Evolutionary conservation across 2,888 invertebrate species (phyloP).

Genomic region (Opisthograptis luteolata): DNA sequence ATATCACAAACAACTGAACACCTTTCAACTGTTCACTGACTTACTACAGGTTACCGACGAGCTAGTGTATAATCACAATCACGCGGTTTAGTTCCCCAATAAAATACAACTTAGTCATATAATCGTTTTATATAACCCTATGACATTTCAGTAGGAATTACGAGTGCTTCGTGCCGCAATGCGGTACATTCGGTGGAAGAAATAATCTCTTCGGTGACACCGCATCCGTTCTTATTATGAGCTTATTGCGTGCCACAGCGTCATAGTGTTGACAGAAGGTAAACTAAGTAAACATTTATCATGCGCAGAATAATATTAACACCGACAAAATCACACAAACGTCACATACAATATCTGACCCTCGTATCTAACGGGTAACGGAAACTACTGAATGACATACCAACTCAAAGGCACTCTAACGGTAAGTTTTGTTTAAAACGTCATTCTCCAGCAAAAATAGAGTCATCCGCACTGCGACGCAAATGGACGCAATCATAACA

Average conservation of each 20-base stretch:
- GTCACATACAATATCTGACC: too few relatives aligned
- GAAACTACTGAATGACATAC: too few relatives aligned
- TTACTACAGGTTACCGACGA: conserved; percentile 20
- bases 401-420: too few relatives aligned
- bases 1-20: too few relatives aligned
- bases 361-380: too few relatives aligned
- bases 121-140: conserved; percentile 49
- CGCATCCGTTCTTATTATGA: conserved; percentile 66
- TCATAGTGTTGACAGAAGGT: conserved; percentile 4
- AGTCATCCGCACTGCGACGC: too few relatives aligned
- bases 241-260: conserved; percentile 48
- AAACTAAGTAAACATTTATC: too few relatives aligned
- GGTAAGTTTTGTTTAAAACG: too few relatives aligned
- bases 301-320: too few relatives aligned
- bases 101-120: conserved; percentile 18
- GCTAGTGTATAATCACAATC: not conserved
- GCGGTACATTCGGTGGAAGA: conserved; percentile 60
- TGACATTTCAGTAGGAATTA: conserved; percentile 64
- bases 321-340: too few relatives aligned
- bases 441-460: too few relatives aligned
- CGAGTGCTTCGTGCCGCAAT: conserved; percentile 58
- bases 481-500: too few relatives aligned
- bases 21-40: not conserved
- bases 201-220: conserved; percentile 67
- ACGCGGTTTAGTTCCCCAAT: conserved; percentile 7